Evolutionary conservation across 2,888 invertebrate species (phyloP), one percentile per base, ranked within the genome.

Genomic region (Erebia aethiops): DNA sequence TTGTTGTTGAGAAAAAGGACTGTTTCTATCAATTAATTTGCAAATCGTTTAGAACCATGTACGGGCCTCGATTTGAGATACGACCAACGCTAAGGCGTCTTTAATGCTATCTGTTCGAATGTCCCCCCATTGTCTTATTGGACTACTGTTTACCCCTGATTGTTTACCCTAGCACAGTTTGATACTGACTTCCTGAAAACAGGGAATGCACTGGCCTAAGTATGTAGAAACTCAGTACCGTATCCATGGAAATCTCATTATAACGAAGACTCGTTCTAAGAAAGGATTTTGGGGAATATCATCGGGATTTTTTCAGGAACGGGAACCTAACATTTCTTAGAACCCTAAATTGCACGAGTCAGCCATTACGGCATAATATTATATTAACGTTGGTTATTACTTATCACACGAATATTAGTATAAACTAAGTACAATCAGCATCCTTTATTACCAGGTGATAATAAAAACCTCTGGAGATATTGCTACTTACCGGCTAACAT

Each of bases 1-100:
- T 7, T 35, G 35, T 35, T 35, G 35, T 35, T 7, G 65, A 71
- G 69, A 71, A 70, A 69, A 67, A 49, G 70, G 67, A 61, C 65
- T 14, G 73, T 73, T 70, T 70, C 71, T 69, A 72, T 72, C 78
- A 76, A 79, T 78, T 78, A 75, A 79, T 75, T 75, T 76, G 75
- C 71, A 70, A 73, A 75, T 65, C 76, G 75, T 71, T 76, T 76
- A 69, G 69, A 71, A 72, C 75, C 75, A 77, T 76, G 74, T 74
- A 74, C 71, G 71, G 65, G 52, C 11, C 73, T 51, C 68, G 52
- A 72, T 71, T 60, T 56, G 54, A 71, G 73, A 71, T 72, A 67
- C 54, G 26, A 26, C 26, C 26, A 4, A 61, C n/a, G n/a, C n/a
- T n/a, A n/a, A n/a, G n/a, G n/a, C n/a, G n/a, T 60, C 26, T 67